phyloP scores from a whole-genome alignment of 2,888 invertebrate species.

The Augochlorella aurata region DNA sequence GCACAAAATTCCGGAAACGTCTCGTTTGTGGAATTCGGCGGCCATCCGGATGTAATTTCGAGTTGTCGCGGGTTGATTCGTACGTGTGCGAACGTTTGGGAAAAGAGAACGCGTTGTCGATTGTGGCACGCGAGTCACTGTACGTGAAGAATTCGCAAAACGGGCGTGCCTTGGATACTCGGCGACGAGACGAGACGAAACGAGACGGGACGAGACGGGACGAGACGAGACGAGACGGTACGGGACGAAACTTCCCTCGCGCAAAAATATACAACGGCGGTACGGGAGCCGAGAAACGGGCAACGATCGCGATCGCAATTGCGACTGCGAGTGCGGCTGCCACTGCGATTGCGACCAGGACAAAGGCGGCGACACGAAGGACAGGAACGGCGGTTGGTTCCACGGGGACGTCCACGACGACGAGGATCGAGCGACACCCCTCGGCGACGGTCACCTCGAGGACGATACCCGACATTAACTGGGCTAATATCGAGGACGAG shows the following conservation, averaged over 20 bases:
- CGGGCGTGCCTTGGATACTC: slow-evolving; percentile 68
- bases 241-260: slow-evolving; percentile 29
- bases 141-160: slow-evolving; percentile 40
- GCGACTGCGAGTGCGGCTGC: slow-evolving; percentile 4
- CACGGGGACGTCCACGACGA: neutral
- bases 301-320: slow-evolving; percentile 21
- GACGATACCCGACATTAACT: neutral
- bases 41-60: slow-evolving; percentile 37
- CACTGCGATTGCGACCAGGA: slow-evolving; percentile 11
- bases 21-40: slow-evolving; percentile 56
- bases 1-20: slow-evolving; percentile 71
- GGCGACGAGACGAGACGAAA: slow-evolving; percentile 29
- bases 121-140: slow-evolving; percentile 19
- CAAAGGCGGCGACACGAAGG: neutral
- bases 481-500: neutral
- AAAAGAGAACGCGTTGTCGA: slow-evolving; percentile 15
- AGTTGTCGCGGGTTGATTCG: slow-evolving; percentile 23
- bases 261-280: slow-evolving; percentile 38
- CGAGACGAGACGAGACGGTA: neutral
- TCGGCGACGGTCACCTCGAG: neutral
- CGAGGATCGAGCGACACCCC: neutral
- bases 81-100: slow-evolving; percentile 15
- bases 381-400: neutral
- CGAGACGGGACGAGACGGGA: neutral
- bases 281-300: neutral